A percentile compares a stretch with the other conserved stretches of the same genome.
phyloP scores from a whole-genome alignment of 2,113 vertebrate genomes.

The Bubo blakistoni region DNA sequence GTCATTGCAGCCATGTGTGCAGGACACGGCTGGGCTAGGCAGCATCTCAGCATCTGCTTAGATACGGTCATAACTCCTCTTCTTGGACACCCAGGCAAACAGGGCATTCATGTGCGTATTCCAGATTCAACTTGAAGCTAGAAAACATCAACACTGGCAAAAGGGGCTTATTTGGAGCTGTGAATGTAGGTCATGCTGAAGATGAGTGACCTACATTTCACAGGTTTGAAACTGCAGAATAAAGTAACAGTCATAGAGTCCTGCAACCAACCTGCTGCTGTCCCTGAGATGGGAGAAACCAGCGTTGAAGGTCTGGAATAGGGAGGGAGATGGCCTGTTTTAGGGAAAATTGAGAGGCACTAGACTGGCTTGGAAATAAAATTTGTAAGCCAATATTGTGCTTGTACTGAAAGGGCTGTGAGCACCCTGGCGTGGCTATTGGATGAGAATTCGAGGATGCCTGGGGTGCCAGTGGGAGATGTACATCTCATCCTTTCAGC shows the following conservation, averaged over 20 bases:
- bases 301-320: not conserved
- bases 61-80: fast-evolving
- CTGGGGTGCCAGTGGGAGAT: not conserved
- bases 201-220: constrained; percentile 47
- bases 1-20: not conserved
- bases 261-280: not conserved
- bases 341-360: not conserved
- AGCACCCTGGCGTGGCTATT: not conserved
- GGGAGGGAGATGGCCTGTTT: not conserved
- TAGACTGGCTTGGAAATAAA: not conserved
- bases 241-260: not conserved
- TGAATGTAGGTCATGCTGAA: constrained; percentile 50
- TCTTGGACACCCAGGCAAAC: not conserved
- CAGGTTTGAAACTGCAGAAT: constrained; percentile 14
- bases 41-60: not conserved
- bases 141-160: not conserved
- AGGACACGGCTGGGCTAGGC: not conserved
- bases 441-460: not conserved
- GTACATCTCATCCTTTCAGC: not conserved
- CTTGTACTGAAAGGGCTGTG: not conserved
- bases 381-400: not conserved
- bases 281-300: not conserved
- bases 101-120: not conserved
- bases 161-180: constrained; percentile 41
- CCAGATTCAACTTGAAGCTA: not conserved